A percentile compares a stretch with the other conserved stretches of the same genome.
Conservation (phyloP, 2,888 invertebrate species). For the Thymelicus sylvestris region DNA sequence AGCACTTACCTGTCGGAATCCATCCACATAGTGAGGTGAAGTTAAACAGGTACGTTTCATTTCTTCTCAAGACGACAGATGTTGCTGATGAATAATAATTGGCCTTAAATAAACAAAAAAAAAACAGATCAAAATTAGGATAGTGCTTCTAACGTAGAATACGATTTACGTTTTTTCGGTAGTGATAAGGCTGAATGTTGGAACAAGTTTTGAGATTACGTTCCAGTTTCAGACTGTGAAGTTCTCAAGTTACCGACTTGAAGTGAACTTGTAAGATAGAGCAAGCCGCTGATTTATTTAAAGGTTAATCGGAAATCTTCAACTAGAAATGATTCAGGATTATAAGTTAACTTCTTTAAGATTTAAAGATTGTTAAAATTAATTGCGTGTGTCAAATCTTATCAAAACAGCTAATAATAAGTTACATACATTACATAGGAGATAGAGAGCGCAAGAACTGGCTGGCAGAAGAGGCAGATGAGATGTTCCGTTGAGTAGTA, state of each 20-base stretch:
- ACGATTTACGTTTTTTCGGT: constrained; percentile 25
- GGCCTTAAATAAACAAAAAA: not conserved
- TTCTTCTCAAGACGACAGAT: too few relatives aligned
- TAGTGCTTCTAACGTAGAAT: constrained; percentile 1
- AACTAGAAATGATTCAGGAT: constrained; percentile 30
- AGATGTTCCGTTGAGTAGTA: too few relatives aligned
- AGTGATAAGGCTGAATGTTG: constrained; percentile 24
- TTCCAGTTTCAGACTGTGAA: constrained; percentile 26
- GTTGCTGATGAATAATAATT: too few relatives aligned
- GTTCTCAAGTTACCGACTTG: constrained; percentile 23
- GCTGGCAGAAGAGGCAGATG: too few relatives aligned
- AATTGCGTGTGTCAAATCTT: not conserved
- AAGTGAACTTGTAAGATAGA: constrained; percentile 31
- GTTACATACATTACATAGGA: too few relatives aligned
- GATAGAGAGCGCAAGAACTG: too few relatives aligned
- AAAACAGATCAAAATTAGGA: not conserved
- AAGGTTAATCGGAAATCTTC: constrained; percentile 20
- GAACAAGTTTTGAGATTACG: constrained; percentile 32
- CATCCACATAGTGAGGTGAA: too few relatives aligned
- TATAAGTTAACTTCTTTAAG: constrained; percentile 11
- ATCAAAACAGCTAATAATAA: not conserved
- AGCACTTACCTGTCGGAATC: too few relatives aligned
- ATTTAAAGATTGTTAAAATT: not conserved
- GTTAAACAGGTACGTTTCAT: too few relatives aligned
- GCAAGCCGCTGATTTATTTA: constrained; percentile 26